Conservation (phyloP, 2,888 invertebrate genomes). For the Pyrrhosoma nymphula region DNA sequence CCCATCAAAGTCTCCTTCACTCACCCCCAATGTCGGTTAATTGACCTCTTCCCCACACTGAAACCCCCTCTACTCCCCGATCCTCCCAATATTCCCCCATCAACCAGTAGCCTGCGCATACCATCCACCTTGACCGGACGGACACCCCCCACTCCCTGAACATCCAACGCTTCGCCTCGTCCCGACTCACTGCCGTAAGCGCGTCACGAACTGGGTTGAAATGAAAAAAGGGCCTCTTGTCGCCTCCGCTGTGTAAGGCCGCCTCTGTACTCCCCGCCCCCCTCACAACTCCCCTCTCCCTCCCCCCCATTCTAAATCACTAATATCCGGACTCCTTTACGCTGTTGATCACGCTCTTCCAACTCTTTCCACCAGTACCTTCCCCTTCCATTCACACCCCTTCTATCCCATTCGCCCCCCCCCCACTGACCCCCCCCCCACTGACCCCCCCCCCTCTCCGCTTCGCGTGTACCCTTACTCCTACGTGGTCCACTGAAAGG, state of each 20-base stretch:
- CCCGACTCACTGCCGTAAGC: not conserved
- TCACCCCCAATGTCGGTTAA: not conserved
- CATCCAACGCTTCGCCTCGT: too few relatives aligned
- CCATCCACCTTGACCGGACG: not conserved
- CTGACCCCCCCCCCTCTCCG: not conserved
- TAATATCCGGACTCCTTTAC: constrained; percentile 78
- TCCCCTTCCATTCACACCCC: too few relatives aligned
- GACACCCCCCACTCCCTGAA: too few relatives aligned
- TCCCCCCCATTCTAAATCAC: constrained; percentile 79
- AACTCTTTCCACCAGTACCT: not conserved
- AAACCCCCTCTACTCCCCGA: not conserved
- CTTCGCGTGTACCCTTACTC: not conserved
- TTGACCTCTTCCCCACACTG: not conserved
- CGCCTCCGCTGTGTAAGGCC: constrained; percentile 42
- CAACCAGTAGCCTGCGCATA: not conserved
- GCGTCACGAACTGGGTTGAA: constrained; percentile 32
- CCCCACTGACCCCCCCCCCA: not conserved
- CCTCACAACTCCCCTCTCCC: constrained; percentile 68
- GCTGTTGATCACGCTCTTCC: constrained; percentile 68
- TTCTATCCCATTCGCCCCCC: too few relatives aligned
- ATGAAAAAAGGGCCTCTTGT: constrained; percentile 33
- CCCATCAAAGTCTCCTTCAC: not conserved
- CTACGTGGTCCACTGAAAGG: not conserved
- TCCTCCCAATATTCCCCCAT: not conserved
- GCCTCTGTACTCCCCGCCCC: not conserved